These are phyloP conservation scores for Drosophila gaucha DNA, from an alignment of 2,888 invertebrate species.

Conservation along the genomic window DNA sequence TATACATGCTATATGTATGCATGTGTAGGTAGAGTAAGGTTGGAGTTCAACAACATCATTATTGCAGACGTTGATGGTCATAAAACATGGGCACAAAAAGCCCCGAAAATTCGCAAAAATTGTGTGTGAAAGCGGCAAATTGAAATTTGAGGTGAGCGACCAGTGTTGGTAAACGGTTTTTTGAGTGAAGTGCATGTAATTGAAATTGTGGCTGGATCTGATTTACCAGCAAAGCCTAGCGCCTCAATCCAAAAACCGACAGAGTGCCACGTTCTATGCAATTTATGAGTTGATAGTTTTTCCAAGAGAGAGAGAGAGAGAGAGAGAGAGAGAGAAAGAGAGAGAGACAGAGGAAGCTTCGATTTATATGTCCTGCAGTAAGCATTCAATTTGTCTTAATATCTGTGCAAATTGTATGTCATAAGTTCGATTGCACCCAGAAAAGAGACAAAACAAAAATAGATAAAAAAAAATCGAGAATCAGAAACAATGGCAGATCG, in stretches of 20 bases:
- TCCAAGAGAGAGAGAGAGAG: neutral
- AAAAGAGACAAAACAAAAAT: neutral
- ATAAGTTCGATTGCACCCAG: conserved; percentile 58
- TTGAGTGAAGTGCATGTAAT: conserved; percentile 46
- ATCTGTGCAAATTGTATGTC: conserved; percentile 62
- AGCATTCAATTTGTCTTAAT: conserved; percentile 67
- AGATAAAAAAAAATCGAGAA: neutral
- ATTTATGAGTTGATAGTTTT: neutral
- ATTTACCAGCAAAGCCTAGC: neutral
- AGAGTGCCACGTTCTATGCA: neutral
- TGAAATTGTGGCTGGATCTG: conserved; percentile 31
- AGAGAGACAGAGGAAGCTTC: neutral
- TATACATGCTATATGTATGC: conserved; percentile 16
- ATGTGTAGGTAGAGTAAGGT: neutral
- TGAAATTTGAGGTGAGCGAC: conserved; percentile 55
- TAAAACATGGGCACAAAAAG: conserved; percentile 41
- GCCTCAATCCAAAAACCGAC: neutral
- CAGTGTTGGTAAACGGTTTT: conserved; percentile 12
- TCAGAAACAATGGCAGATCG: conserved; percentile 41
- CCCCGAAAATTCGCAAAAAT: conserved; percentile 41
- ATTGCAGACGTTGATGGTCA: conserved; percentile 35
- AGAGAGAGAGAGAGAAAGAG: neutral
- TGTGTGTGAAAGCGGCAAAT: conserved; percentile 48
- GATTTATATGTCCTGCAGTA: conserved; percentile 31
- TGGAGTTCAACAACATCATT: neutral